These are phyloP conservation scores for Hydrotaea cyrtoneurina DNA, from an alignment of 2,888 invertebrate species.

Conservation along the genomic window DNA sequence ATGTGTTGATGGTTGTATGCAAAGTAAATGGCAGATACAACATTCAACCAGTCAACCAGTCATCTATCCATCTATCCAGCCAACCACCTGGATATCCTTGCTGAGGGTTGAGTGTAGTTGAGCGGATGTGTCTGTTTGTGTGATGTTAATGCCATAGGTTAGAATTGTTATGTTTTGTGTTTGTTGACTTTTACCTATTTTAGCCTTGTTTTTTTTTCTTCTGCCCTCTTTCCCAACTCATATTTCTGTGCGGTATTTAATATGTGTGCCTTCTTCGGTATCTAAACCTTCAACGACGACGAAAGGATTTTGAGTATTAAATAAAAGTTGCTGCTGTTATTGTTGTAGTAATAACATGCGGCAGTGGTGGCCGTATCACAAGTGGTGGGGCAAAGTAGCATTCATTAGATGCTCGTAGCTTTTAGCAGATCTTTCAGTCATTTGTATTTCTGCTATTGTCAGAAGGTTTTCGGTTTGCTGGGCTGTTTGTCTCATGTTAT, in stretches of 20 bases:
- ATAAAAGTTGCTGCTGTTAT: background rate
- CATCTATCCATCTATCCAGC: background rate
- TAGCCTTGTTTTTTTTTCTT: constrained; percentile 5
- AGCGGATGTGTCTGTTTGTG: background rate
- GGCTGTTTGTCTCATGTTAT: constrained; percentile 43
- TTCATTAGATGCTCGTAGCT: constrained; percentile 48
- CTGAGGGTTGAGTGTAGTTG: background rate
- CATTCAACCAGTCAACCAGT: constrained; percentile 1
- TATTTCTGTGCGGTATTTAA: background rate
- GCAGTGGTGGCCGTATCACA: background rate
- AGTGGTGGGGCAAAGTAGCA: constrained; percentile 47
- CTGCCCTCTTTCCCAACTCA: background rate
- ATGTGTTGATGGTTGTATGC: background rate
- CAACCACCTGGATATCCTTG: constrained; percentile 17
- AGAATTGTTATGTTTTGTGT: constrained; percentile 39
- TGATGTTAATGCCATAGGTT: constrained; percentile 42
- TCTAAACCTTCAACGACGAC: background rate
- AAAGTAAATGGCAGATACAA: constrained; percentile 19
- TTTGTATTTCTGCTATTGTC: constrained; percentile 47
- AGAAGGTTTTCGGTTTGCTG: constrained; percentile 12
- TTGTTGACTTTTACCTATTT: constrained; percentile 51
- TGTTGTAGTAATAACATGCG: constrained; percentile 10
- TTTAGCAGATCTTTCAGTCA: constrained; percentile 55
- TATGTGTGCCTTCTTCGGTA: background rate
- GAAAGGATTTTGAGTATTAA: constrained; percentile 1